A percentile compares a stretch with the other conserved stretches of the same genome.
Conservation (phyloP, 1,140 invertebrate species). For the Patella vulgata region DNA sequence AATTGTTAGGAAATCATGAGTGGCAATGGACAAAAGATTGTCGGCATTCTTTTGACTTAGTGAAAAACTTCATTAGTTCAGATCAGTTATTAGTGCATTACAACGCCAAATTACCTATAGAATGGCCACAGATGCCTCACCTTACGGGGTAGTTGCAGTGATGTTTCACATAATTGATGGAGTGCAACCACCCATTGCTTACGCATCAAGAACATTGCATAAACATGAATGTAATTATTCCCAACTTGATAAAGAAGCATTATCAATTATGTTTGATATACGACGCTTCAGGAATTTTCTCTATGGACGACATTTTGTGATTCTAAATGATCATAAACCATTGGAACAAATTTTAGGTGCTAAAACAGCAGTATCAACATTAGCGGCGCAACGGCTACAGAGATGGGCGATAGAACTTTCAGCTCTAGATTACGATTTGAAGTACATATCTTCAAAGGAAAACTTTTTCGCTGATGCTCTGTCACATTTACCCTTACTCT, state of each 20-base stretch:
- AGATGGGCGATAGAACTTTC: conserved; percentile 56
- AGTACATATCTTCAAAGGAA: conserved; percentile 40
- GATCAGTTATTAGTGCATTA: conserved; percentile 23
- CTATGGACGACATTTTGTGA: conserved; percentile 52
- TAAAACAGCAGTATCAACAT: conserved; percentile 30
- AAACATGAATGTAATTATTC: conserved; percentile 59
- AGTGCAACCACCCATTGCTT: conserved; percentile 54
- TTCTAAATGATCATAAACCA: conserved; percentile 58
- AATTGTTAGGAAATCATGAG: conserved; percentile 1
- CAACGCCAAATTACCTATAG: conserved; percentile 14
- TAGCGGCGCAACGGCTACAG: conserved; percentile 46
- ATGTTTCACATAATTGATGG: conserved; percentile 29
- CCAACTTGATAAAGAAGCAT: conserved; percentile 67
- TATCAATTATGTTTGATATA: conserved; percentile 68
- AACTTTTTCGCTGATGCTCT: conserved; percentile 52
- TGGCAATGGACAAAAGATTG: conserved; percentile 14
- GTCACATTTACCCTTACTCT: not conserved
- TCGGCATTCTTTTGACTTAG: conserved; percentile 31
- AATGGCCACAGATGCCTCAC: conserved; percentile 20
- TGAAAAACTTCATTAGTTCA: conserved; percentile 30
- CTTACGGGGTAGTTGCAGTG: conserved; percentile 27
- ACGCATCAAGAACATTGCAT: conserved; percentile 58
- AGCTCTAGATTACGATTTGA: conserved; percentile 58
- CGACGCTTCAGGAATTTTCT: conserved; percentile 69
- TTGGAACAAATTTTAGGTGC: conserved; percentile 44